Conservation (phyloP, 2,888 invertebrate genomes). For the Nephrotoma guestfalica region DNA sequence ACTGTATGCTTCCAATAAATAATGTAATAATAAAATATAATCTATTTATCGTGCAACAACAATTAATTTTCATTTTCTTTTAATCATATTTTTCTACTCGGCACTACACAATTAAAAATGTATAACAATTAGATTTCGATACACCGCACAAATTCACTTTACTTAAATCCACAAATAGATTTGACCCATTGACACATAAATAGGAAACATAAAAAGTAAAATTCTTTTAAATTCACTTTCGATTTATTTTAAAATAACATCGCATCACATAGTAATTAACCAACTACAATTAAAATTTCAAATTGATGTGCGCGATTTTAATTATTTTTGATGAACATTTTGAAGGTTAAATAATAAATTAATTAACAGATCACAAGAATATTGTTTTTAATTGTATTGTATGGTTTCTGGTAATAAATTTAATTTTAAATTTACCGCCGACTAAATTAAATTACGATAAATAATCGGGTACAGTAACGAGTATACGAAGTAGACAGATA, state of each 20-base stretch:
- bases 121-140: not conserved
- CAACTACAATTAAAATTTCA: not conserved
- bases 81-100: not conserved
- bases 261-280: not conserved
- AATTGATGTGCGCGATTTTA: not conserved
- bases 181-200: not conserved
- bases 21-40: not conserved
- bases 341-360: not conserved
- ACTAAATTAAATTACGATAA: not conserved
- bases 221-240: not conserved
- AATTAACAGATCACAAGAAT: not conserved
- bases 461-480: no score
- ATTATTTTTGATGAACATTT: not conserved
- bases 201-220: not conserved
- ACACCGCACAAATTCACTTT: not conserved
- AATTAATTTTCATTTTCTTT: conserved; percentile 1
- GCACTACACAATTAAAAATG: not conserved
- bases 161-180: not conserved
- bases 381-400: not conserved
- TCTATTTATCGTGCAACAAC: not conserved
- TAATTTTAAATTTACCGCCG: not conserved
- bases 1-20: not conserved
- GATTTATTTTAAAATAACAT: not conserved
- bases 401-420: not conserved
- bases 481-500: not conserved